A percentile compares a stretch with the other conserved stretches of the same genome.
Conservation (phyloP, 2,888 invertebrate species). For the Dryobotodes eremita region DNA sequence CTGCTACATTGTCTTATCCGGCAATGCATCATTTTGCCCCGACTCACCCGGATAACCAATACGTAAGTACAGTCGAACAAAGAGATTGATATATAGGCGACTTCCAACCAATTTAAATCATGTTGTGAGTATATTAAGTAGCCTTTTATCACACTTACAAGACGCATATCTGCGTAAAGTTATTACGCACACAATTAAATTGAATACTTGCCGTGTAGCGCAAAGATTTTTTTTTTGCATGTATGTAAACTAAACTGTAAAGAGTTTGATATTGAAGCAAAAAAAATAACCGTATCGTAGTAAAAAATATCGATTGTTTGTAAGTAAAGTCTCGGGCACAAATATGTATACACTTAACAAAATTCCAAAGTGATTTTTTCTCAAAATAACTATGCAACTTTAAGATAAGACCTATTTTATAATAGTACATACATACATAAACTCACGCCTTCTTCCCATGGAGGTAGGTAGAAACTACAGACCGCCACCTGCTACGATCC, state of each 20-base stretch:
- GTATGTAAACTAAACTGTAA: background rate
- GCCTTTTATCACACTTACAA: background rate
- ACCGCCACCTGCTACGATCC: no score
- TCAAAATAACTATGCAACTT: no score
- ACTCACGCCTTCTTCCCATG: no score
- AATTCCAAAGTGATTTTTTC: no score
- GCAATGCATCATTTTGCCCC: constrained; percentile 83
- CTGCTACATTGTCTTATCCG: constrained; percentile 85
- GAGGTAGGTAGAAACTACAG: no score
- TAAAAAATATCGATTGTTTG: background rate
- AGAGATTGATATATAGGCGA: no score
- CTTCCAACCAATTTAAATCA: background rate
- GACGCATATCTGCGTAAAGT: background rate
- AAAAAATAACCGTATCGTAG: no score
- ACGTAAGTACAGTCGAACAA: constrained; percentile 60
- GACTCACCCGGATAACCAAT: constrained; percentile 75
- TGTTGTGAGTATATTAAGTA: background rate
- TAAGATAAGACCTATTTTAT: background rate
- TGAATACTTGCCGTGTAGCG: background rate
- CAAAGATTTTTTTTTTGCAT: background rate
- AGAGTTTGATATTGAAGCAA: no score
- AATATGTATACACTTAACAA: background rate
- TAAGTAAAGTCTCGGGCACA: background rate
- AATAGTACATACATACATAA: no score
- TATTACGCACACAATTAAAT: background rate